These are phyloP conservation scores for Caenorhabditis drosophilae DNA, from an alignment of 2,888 invertebrate species.

Conservation along the genomic window DNA sequence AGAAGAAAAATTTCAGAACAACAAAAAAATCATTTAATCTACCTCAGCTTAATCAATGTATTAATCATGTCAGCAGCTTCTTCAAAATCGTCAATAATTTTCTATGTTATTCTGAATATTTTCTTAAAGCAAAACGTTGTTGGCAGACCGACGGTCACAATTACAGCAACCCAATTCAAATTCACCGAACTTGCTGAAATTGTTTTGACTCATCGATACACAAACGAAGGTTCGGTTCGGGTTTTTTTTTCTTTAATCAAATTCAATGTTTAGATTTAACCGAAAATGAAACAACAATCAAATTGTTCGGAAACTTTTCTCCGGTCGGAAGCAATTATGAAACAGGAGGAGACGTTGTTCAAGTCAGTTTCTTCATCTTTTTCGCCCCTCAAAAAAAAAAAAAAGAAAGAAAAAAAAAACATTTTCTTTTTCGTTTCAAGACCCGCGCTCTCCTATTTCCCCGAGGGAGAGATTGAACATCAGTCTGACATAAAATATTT, in stretches of 20 bases:
- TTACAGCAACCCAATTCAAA: constrained; percentile 22
- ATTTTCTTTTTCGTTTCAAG: background rate
- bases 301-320: constrained; percentile 49
- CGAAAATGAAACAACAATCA: constrained; percentile 24
- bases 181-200: constrained; percentile 35
- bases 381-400: background rate
- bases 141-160: background rate
- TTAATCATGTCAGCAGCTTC: no score
- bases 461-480: no score
- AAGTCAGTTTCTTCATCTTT: no score
- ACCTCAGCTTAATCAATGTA: no score
- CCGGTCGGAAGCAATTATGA: constrained; percentile 55
- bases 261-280: constrained; percentile 16
- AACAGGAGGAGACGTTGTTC: constrained; percentile 52
- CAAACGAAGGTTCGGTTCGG: constrained; percentile 31
- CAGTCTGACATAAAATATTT: background rate
- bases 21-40: no score
- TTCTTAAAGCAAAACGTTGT: no score
- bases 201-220: constrained; percentile 37
- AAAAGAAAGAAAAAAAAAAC: background rate
- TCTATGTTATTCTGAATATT: no score
- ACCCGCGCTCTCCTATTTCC: background rate
- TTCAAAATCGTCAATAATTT: no score
- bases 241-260: background rate
- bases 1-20: no score